A percentile compares a stretch with the other conserved stretches of the same genome.
Conservation (phyloP, 2,797 vertebrate species). For the Margarornis squamiger region DNA sequence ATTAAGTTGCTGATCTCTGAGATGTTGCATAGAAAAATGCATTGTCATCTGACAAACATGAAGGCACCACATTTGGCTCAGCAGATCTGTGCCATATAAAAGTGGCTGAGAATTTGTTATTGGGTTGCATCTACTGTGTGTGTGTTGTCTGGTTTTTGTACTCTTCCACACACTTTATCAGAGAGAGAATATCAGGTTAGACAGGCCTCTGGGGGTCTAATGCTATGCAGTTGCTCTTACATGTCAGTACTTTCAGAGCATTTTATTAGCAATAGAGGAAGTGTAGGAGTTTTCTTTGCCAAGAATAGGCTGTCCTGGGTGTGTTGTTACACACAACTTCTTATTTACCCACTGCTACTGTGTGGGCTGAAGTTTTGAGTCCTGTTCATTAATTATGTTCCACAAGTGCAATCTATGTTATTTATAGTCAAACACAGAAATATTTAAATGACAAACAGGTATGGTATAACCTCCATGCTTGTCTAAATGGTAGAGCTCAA, state of each 20-base stretch:
- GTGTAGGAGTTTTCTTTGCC: conserved; percentile 1
- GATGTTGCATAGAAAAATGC: neutral
- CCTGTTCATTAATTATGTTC: conserved; percentile 13
- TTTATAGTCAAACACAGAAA: conserved; percentile 36
- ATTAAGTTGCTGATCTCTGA: neutral
- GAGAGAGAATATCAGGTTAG: neutral
- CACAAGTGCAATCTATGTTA: neutral
- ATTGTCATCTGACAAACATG: neutral
- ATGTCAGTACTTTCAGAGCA: neutral
- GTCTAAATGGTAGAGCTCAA: neutral
- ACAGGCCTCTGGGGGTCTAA: neutral
- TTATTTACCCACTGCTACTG: conserved; percentile 38
- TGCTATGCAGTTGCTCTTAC: neutral
- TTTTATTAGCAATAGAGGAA: neutral
- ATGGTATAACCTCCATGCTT: neutral
- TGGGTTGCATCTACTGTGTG: neutral
- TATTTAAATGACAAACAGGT: neutral
- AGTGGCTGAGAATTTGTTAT: neutral
- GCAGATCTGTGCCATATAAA: neutral
- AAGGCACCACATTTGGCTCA: neutral
- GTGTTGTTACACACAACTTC: conserved; percentile 2
- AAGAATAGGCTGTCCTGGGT: neutral
- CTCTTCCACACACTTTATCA: neutral
- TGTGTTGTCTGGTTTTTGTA: neutral
- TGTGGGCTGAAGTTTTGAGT: conserved; percentile 47